Evolutionary conservation across 2,113 vertebrate species (phyloP), one percentile per base, ranked within the genome.

Genomic region (Aphyosemion australe): DNA sequence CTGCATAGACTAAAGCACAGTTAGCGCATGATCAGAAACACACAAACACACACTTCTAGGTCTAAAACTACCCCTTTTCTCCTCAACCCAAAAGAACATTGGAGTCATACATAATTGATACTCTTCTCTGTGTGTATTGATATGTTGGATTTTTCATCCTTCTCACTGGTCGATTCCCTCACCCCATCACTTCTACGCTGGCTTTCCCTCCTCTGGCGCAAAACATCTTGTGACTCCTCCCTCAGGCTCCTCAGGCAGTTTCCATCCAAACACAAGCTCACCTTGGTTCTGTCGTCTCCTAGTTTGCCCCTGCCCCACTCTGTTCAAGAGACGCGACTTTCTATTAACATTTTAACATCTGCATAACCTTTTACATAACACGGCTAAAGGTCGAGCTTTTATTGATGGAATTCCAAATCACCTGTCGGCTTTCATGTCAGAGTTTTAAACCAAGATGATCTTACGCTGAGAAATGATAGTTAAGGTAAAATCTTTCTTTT

Each of bases 31-130:
- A 45, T 61, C 16, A 39, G 74, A 43, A 51, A 54, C 20, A 54
- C 64, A 61, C 49, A 76, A 18, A 70, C 65, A 68, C 73, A 20
- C 57, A 34, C 52, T 56, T 51, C 57, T 61, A 12, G 32, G 26
- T 37, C 34, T 39, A 20, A 31, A 37, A 49, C 68, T 74, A 41
- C 18, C 42, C 67, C 59, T 65, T 64, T 20, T 69, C 69, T 43
- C 34, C 39, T 68, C 46, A 13, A 59, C 69, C 76, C 68, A 83
- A 83, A 89, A 69, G 65, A 72, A 62, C 63, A 74, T 64, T 85
- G 81, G 72, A 80, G 69, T 52, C 85, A 90, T 92, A 90, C 83
- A 92, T 92, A 89, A 92, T 92, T 91, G 81, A 91, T 90, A 82
- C 69, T 65, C 85, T 88, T 82, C 87, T 72, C 80, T 79, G 63